Evolutionary conservation across 2,113 vertebrate species (phyloP).

Genomic region (Apteryx owenii): DNA sequence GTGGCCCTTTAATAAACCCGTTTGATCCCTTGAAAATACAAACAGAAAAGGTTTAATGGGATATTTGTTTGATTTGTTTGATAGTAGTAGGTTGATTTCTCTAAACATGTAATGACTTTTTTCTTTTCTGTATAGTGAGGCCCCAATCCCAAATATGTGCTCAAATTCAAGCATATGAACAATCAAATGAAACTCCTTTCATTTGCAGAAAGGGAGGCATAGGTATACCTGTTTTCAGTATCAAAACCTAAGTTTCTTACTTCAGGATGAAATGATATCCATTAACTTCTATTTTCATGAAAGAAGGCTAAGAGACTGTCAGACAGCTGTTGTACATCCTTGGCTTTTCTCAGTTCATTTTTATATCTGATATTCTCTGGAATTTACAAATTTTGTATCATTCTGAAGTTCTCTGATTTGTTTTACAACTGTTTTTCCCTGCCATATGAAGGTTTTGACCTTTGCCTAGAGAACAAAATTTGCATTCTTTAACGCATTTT

Average conservation of each 20-base stretch:
- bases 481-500: neutral
- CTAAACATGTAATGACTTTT: neutral
- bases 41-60: neutral
- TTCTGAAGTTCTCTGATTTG: neutral
- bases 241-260: neutral
- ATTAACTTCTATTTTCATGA: neutral
- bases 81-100: neutral
- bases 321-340: neutral
- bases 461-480: neutral
- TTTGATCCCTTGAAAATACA: neutral
- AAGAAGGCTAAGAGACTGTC: neutral
- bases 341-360: neutral
- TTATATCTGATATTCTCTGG: neutral
- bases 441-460: neutral
- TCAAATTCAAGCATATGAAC: neutral
- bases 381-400: neutral
- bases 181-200: neutral
- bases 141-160: neutral
- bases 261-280: neutral
- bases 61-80: neutral
- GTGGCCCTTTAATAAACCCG: neutral
- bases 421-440: neutral
- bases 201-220: neutral
- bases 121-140: neutral
- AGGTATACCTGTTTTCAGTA: neutral